A percentile compares a stretch with the other conserved stretches of the same genome.
Evolutionary conservation across 1,140 invertebrate species (phyloP).

Genomic region (Microplitis mediator): DNA sequence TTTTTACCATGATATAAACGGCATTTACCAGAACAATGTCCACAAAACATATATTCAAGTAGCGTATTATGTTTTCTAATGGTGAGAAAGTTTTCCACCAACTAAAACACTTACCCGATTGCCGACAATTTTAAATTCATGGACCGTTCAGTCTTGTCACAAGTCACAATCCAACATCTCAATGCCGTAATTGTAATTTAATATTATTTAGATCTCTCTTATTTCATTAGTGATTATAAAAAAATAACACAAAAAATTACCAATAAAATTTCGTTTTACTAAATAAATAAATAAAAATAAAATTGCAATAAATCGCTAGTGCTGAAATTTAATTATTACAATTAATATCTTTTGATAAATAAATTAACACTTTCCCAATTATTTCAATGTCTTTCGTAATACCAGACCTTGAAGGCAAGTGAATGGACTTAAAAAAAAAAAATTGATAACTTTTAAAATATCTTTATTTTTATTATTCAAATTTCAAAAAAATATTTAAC

Average conservation of each 20-base stretch:
- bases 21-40: neutral
- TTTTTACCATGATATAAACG: neutral
- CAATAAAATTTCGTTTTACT: no score
- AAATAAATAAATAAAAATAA: neutral
- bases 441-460: no score
- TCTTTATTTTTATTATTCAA: no score
- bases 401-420: no score
- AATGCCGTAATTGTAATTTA: neutral
- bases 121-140: neutral
- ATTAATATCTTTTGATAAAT: no score
- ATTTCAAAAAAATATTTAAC: no score
- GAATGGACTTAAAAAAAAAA: no score
- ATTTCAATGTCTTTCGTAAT: no score
- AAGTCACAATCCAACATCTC: neutral
- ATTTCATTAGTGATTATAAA: neutral
- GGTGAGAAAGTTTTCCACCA: neutral
- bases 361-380: no score
- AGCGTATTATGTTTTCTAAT: constrained; percentile 5
- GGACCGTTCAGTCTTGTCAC: neutral
- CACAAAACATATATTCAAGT: neutral
- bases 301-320: neutral
- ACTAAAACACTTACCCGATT: neutral
- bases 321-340: no score
- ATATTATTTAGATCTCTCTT: neutral
- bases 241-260: neutral